Evolutionary conservation across 2,797 vertebrate genomes (phyloP), one percentile per base, ranked within the genome.

Genomic region (Enteromius anoplus): DNA sequence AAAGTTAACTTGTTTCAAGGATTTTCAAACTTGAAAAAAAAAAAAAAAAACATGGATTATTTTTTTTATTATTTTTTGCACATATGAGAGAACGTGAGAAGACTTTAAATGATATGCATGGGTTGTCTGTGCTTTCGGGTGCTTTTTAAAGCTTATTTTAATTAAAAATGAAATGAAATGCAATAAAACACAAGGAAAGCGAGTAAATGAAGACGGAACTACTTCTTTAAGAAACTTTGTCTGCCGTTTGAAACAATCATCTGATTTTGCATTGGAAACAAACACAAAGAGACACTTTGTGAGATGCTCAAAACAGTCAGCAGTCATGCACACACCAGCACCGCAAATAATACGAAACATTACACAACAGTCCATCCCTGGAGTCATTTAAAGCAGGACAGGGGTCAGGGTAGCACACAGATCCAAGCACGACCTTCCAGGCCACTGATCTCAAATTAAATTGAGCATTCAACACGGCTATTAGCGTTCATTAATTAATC

Each of bases 401-500:
- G 26, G 14, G 47, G 64, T 69, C 64, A 73, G 80, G 14, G 21
- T 3, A 23, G 66, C 21, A 40, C 62, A 34, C 37, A 21, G 49
- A 75, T 32, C 60, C 14, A 42, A 19, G 23, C 23, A n/a, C 32
- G 70, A 80, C 78, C 71, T 60, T 82, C 65, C 66, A 45, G 73
- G 32, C 40, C 12, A 12, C 65, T 29, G 19, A 77, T 34, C 45
- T 81, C n/a, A 76, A 82, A 85, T 82, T 78, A 81, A 85, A 81
- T 77, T 62, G 75, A 76, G 79, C 79, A 71, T 77, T 78, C 49
- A 71, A 53, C 51, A 77, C 45, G n/a, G 32, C 79, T 85, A 78
- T 85, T 78, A 85, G 55, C 47, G 17, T 65, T 71, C 66, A 72
- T 71, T 82, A 82, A 82, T 82, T 66, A 72, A 70, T 64, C 80